Evolutionary conservation across 1,140 invertebrate genomes (phyloP).

Genomic region (Leptinotarsa defecta): DNA sequence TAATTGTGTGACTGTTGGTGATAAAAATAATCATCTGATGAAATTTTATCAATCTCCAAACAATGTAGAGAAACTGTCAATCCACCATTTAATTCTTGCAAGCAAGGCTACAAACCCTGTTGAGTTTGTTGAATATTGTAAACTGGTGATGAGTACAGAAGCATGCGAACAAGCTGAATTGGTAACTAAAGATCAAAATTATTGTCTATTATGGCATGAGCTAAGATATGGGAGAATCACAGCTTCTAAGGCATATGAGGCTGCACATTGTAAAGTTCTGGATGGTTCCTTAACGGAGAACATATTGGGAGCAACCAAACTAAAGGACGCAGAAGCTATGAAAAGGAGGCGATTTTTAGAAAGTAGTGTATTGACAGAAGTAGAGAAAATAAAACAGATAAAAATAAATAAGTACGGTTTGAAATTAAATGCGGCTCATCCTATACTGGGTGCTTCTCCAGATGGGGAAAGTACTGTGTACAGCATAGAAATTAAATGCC

Average conservation of each 20-base stretch:
- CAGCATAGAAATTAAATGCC: constrained; percentile 53
- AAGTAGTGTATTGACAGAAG: constrained; percentile 12
- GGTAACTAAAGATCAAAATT: constrained; percentile 35
- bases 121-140: constrained; percentile 35
- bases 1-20: no score
- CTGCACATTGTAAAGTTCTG: constrained; percentile 46
- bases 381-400: constrained; percentile 17
- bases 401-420: constrained; percentile 2
- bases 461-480: constrained; percentile 47
- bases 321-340: constrained; percentile 40
- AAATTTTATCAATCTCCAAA: neutral
- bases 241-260: constrained; percentile 54
- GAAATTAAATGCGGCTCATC: constrained; percentile 22
- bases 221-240: constrained; percentile 53
- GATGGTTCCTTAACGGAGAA: constrained; percentile 47
- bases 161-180: constrained; percentile 35
- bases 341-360: constrained; percentile 23
- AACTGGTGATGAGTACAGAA: constrained; percentile 25
- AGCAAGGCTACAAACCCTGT: constrained; percentile 15
- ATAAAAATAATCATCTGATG: no score
- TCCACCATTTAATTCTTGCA: constrained; percentile 20
- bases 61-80: constrained; percentile 11
- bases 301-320: constrained; percentile 49
- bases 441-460: constrained; percentile 52
- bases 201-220: constrained; percentile 47